phyloP scores from a whole-genome alignment of 1,140 invertebrate species.

The Mylabris phalerata region DNA sequence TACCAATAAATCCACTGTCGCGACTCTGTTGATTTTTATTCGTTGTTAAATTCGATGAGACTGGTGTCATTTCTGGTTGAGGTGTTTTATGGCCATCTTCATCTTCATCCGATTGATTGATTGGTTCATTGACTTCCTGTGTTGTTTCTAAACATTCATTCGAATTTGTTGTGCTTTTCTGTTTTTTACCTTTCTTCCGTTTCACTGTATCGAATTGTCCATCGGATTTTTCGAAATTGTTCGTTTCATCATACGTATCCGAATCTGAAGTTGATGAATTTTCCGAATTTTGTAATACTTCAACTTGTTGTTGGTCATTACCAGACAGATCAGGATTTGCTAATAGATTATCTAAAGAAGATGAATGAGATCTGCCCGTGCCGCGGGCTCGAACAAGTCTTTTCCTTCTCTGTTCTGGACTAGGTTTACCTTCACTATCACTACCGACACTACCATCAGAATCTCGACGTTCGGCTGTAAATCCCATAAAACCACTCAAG shows the following conservation, averaged over 20 bases:
- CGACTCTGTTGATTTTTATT: constrained; percentile 69
- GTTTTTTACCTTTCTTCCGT: constrained; percentile 66
- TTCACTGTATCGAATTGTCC: constrained; percentile 77
- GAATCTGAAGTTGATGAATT: constrained; percentile 69
- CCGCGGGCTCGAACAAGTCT: constrained; percentile 70
- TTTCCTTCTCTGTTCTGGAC: constrained; percentile 77
- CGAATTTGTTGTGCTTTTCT: constrained; percentile 41
- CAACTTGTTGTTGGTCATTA: constrained; percentile 45
- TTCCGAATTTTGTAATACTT: constrained; percentile 48
- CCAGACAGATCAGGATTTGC: constrained; percentile 47
- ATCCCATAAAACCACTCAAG: constrained; percentile 75
- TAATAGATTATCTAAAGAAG: constrained; percentile 68
- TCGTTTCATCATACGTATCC: constrained; percentile 65
- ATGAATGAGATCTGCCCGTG: constrained; percentile 70
- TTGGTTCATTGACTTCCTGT: constrained; percentile 41
- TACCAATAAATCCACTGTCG: constrained; percentile 81
- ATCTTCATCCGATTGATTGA: constrained; percentile 40
- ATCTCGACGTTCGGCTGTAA: constrained; percentile 63
- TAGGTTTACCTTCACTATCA: constrained; percentile 78
- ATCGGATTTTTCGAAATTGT: constrained; percentile 58
- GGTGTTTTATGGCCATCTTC: constrained; percentile 56
- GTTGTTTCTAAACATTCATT: constrained; percentile 48
- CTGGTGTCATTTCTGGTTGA: constrained; percentile 51
- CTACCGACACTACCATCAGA: constrained; percentile 77
- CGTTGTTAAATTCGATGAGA: constrained; percentile 47